Percentiles rank a stretch among this genome's conserved stretches.
phyloP scores from a whole-genome alignment of 2,797 vertebrate genomes.

The Rachycentron canadum region DNA sequence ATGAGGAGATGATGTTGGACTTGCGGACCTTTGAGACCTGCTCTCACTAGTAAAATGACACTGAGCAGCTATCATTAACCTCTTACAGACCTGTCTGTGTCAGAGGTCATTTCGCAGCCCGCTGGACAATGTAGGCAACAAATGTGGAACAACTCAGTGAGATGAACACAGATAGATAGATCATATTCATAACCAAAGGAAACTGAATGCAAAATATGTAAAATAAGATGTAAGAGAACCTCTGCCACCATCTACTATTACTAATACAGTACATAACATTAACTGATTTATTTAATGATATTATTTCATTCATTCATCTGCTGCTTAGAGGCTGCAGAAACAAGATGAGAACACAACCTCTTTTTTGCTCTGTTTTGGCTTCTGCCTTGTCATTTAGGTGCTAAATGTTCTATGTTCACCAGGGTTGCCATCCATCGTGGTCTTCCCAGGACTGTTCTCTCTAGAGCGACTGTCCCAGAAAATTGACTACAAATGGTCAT shows the following conservation, averaged over 20 bases:
- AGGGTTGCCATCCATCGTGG: too few species aligned
- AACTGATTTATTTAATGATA: too few species aligned
- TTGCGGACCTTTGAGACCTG: conserved; percentile 51
- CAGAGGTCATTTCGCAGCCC: conserved; percentile 37
- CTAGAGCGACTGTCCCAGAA: too few species aligned
- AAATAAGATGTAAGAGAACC: neutral
- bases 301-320: too few species aligned
- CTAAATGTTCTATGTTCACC: neutral
- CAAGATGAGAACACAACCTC: too few species aligned
- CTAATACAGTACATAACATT: too few species aligned
- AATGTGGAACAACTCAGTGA: conserved; percentile 23
- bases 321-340: too few species aligned
- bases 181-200: neutral
- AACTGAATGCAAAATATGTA: neutral
- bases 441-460: too few species aligned
- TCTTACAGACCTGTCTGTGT: conserved; percentile 17
- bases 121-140: conserved; percentile 30
- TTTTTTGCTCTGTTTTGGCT: neutral
- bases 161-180: conserved; percentile 9
- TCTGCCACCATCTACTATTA: neutral
- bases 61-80: conserved; percentile 42
- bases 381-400: neutral
- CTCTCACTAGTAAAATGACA: conserved; percentile 45
- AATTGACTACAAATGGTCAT: too few species aligned
- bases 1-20: conserved; percentile 64